Evolutionary conservation across 2,797 vertebrate genomes (phyloP).

Genomic region (Pampus argenteus): DNA sequence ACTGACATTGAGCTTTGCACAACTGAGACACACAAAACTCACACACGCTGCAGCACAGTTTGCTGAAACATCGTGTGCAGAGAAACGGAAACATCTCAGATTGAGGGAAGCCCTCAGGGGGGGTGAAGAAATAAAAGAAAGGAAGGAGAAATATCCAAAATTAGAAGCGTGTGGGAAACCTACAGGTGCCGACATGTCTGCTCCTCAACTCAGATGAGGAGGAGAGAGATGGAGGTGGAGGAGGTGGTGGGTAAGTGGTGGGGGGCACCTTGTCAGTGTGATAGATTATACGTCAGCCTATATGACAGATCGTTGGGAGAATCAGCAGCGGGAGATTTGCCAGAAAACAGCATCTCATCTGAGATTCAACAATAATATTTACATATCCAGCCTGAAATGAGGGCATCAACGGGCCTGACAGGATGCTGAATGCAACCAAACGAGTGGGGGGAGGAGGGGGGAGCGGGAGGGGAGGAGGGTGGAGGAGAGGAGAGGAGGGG

Average conservation of each 20-base stretch:
- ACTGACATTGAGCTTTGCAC: background rate
- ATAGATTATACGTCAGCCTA: constrained; percentile 66
- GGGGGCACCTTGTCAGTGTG: constrained; percentile 56
- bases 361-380: constrained; percentile 78
- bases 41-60: background rate
- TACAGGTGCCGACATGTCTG: constrained; percentile 34
- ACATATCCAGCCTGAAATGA: constrained; percentile 71
- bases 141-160: constrained; percentile 1
- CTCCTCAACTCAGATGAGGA: constrained; percentile 17
- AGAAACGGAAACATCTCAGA: constrained; percentile 12
- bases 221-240: background rate
- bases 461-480: too few species aligned
- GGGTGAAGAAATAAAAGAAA: too few species aligned
- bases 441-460: too few species aligned
- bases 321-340: constrained; percentile 59
- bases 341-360: constrained; percentile 66
- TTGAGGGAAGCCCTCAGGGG: constrained; percentile 5
- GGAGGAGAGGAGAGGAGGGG: too few species aligned
- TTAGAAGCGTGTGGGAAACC: constrained; percentile 10
- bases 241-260: background rate
- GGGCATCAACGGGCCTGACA: constrained; percentile 63
- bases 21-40: background rate
- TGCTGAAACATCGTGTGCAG: background rate
- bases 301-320: constrained; percentile 65
- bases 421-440: constrained; percentile 68